Conservation (phyloP, 1,140 invertebrate species). For the Cheumatopsyche charites region DNA sequence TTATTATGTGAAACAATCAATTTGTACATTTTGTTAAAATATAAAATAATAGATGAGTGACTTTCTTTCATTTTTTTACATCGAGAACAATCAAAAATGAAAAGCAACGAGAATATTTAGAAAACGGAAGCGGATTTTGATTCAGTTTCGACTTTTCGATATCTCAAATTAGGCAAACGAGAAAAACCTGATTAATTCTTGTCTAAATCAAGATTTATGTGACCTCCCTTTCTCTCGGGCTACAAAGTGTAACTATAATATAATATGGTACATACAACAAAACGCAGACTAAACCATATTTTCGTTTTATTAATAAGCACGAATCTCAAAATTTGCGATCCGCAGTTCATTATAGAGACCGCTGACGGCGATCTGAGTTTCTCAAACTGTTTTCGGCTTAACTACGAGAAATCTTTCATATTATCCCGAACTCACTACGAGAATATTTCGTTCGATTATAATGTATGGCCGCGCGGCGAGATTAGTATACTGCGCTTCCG, state of each 20-base stretch:
- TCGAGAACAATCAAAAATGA: too few relatives aligned
- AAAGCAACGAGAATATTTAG: not conserved
- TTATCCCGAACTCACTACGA: too few relatives aligned
- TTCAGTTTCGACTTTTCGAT: constrained; percentile 18
- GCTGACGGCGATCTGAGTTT: not conserved
- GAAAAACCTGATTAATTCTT: constrained; percentile 25
- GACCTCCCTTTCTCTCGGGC: constrained; percentile 25
- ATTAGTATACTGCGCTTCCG: too few relatives aligned
- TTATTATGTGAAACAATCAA: not conserved
- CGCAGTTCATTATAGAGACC: not conserved
- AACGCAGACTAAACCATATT: not conserved
- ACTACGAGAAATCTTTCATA: too few relatives aligned
- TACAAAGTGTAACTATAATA: too few relatives aligned
- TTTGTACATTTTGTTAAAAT: too few relatives aligned
- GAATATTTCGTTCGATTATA: too few relatives aligned
- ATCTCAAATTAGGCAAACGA: constrained; percentile 14
- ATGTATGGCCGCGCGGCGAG: too few relatives aligned
- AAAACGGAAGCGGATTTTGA: constrained; percentile 30
- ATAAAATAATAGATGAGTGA: too few relatives aligned
- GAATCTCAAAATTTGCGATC: constrained; percentile 12
- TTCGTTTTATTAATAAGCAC: constrained; percentile 18
- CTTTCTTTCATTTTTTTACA: too few relatives aligned
- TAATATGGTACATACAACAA: too few relatives aligned
- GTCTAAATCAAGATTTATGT: constrained; percentile 7
- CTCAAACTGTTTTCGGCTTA: constrained; percentile 8